These are phyloP conservation scores for Anolis apletophallus DNA, from an alignment of 2,797 vertebrate genomes.

Conservation along the genomic window DNA sequence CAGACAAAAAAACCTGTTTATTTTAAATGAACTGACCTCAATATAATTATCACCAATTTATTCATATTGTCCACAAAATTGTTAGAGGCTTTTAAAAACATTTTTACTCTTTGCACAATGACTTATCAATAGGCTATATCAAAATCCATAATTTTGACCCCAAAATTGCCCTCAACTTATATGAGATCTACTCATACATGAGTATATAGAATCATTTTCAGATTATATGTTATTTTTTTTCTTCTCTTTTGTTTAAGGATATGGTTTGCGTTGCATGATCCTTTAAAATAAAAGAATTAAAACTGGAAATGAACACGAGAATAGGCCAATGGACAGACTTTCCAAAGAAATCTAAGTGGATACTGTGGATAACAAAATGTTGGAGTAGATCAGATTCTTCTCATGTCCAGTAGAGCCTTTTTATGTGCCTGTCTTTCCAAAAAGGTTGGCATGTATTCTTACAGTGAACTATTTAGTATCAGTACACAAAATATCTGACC, in stretches of 20 bases:
- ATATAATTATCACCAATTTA: not conserved
- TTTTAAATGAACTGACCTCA: not conserved
- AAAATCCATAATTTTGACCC: no score
- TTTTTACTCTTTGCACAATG: no score
- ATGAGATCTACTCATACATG: no score
- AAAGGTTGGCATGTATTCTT: not conserved
- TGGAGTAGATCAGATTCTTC: not conserved
- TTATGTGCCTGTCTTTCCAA: not conserved
- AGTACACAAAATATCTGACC: not conserved
- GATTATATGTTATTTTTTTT: no score
- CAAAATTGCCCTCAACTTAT: no score
- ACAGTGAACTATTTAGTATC: not conserved
- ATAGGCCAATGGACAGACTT: not conserved
- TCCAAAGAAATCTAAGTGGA: not conserved
- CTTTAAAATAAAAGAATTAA: no score
- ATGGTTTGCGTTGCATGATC: no score
- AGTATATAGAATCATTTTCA: no score
- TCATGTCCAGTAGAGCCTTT: not conserved
- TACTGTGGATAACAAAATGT: no score
- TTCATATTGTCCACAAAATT: not conserved
- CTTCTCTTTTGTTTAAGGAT: no score
- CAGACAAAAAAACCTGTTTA: not conserved
- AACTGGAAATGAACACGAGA: not conserved
- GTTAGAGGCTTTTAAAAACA: not conserved
- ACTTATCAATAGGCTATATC: no score